Evolutionary conservation across 2,797 vertebrate species (phyloP), one percentile per base, ranked within the genome.

Genomic region (Cichlasoma orientale): DNA sequence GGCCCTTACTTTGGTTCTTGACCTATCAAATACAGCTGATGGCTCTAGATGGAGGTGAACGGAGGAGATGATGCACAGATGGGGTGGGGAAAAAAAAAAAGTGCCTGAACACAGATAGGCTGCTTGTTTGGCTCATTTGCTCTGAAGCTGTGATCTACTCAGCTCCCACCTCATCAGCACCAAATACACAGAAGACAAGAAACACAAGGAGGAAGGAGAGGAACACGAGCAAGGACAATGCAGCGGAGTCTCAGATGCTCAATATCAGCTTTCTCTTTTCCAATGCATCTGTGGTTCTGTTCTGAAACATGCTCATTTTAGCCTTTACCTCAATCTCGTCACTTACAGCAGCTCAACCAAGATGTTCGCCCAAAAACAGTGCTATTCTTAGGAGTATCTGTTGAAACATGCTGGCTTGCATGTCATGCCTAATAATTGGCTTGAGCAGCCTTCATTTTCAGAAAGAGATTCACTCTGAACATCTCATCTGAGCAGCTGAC

Each of bases 401-500:
- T 56, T 57, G 27, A 56, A 61, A 82, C 76, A 77, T 54, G 78
- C 85, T 68, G 61, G 36, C 75, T 72, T 72, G 68, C 53, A 72
- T 6, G 70, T 77, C 74, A 75, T 41, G 71, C 71, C 70, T 85
- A 31, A 53, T 78, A 85, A 83, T 57, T 74, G 73, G 75, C 83
- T 63, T 25, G 47, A 53, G 56, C 41, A 5, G 54, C 41, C 53
- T 66, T 74, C 1, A n/a, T 4, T 21, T 59, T 66, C 68, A 82
- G 77, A 79, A 79, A 54, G 88, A 61, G 53, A 85, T 38, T 58
- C 10, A 41, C 59, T 57, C 75, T 33, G 44, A 83, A 69, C 29
- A 52, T 66, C 56, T 86, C 12, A 72, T 79, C 58, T 50, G n/a
- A 81, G 36, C 12, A 16, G 59, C 9, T 54, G 54, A 77, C 57